phyloP scores from a whole-genome alignment of 2,113 vertebrate genomes.

The Heteronetta atricapilla region DNA sequence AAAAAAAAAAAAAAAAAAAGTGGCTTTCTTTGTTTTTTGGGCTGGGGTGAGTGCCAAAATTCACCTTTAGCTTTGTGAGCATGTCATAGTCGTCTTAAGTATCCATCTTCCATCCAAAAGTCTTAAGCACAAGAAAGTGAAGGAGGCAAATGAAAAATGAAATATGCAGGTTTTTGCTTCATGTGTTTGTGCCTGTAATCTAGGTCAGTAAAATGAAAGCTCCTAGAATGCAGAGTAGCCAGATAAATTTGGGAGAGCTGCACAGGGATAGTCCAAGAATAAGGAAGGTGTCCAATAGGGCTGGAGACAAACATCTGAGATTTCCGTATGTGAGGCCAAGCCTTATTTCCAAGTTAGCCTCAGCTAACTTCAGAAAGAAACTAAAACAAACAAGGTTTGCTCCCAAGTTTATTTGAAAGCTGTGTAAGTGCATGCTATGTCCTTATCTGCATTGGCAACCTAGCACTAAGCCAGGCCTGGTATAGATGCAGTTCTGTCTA shows the following conservation, averaged over 20 bases:
- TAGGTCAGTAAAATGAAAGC: neutral
- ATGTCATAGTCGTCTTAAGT: neutral
- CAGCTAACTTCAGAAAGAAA: neutral
- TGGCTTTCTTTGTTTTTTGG: neutral
- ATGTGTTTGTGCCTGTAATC: neutral
- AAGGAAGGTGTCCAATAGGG: neutral
- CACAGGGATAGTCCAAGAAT: neutral
- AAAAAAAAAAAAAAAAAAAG: too few species aligned
- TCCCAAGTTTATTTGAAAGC: neutral
- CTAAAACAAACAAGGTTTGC: neutral
- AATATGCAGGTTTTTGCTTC: neutral
- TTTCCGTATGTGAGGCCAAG: neutral
- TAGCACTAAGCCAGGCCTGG: neutral
- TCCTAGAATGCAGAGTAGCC: neutral
- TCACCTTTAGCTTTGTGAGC: neutral
- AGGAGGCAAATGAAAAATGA: neutral
- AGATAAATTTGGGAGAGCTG: neutral
- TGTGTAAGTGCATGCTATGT: neutral
- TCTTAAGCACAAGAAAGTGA: neutral
- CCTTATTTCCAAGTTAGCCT: neutral
- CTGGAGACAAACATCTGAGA: neutral
- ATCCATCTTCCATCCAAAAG: neutral
- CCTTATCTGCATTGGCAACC: neutral
- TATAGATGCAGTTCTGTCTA: neutral
- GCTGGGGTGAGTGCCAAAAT: neutral